Base-by-base conservation (phyloP, 2,113 vertebrate genomes). In the Pontoporia blainvillei region DNA sequence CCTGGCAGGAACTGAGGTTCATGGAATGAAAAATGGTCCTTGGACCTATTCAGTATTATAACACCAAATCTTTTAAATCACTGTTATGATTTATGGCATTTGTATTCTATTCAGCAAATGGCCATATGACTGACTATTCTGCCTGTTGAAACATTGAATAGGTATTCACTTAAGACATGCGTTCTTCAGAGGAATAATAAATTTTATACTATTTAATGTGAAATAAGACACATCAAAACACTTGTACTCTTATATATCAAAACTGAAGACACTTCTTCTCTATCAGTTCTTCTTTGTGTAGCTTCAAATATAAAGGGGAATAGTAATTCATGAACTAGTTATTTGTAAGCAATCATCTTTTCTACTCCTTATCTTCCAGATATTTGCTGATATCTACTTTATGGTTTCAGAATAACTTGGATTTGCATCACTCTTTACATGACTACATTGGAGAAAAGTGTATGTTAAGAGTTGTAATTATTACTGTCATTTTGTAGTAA, bases 31-130 rank as follows among this genome's bases (percentile, higher is more conserved):
- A 96, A 90, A 90, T 61, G 34, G 15, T 93, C n/a, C n/a, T 91
- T 76, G 72, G 52, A 34, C 13, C 27, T 61, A 29, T 79, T 89
- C 64, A 83, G 5, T 73, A 84, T 73, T 94, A 27, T 61, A 94
- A 25, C 41, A 71, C 11, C 52, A 85, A 73, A 54, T 94, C 46
- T 97, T 96, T 95, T 81, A 94, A 96, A 94, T 92, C 85, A 84
- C 31, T 76, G 90, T 90, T 90, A 76, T 18, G 15, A 31, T 89
- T 49, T 54, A 46, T 66, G 59, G 23, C 52, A 61, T 57, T 94
- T 96, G 71, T 85, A 46, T 83, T 86, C 62, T 84, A 21, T 67
- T 94, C 79, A 87, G 52, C 69, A 94, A 95, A 92, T 49, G 52
- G 1, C 15, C 88, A 90, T 23, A 23, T 9, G 49, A 25, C 36